Evolutionary conservation across 2,797 vertebrate species (phyloP), one percentile per base, ranked within the genome.

Genomic region (Muraenolepis orangiensis): DNA sequence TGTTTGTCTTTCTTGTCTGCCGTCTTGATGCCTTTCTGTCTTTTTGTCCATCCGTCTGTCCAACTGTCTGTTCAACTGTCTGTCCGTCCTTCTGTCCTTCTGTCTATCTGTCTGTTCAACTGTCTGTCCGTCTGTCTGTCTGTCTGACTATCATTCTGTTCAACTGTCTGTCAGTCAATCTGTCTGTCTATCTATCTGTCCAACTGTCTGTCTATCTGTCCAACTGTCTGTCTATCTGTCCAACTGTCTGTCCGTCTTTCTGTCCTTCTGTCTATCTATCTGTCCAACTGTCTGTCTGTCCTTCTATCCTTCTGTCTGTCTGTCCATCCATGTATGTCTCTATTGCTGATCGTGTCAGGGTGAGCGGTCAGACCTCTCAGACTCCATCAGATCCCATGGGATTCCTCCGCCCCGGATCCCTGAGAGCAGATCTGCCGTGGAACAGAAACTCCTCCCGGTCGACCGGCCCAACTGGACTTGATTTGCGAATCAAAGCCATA

Each of bases 401-500:
- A 80, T 83, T 76, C 78, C 64, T 14, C 6, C 26, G 51, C 23
- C 51, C 23, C 51, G n/a, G 51, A 57, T 57, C n/a, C n/a, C 51
- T 7, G 64, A 66, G 14, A 66, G 23, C 64, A 28, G 64, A 28
- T 3, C 2, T 2, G 18, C 42, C 13, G 61, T 30, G 64, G 28
- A 66, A 51, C n/a, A n/a, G n/a, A 8, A 66, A 66, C 64, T 66
- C 64, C 64, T 30, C 23, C n/a, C n/a, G n/a, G 23, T 3, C 68
- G 61, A 78, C 13, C 83, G 78, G 78, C 69, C 78, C 82, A 85
- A 78, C 79, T 86, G 82, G 82, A 80, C 70, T 70, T 82, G 76
- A 87, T 88, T 87, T 78, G 73, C 66, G 77, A 84, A 82, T 81
- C 73, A 80, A 81, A 81, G 81, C 80, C 77, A 82, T 83, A 82